Percentiles rank a stretch among this genome's conserved stretches.
phyloP scores from a whole-genome alignment of 2,113 vertebrate genomes.

The Bucco capensis region DNA sequence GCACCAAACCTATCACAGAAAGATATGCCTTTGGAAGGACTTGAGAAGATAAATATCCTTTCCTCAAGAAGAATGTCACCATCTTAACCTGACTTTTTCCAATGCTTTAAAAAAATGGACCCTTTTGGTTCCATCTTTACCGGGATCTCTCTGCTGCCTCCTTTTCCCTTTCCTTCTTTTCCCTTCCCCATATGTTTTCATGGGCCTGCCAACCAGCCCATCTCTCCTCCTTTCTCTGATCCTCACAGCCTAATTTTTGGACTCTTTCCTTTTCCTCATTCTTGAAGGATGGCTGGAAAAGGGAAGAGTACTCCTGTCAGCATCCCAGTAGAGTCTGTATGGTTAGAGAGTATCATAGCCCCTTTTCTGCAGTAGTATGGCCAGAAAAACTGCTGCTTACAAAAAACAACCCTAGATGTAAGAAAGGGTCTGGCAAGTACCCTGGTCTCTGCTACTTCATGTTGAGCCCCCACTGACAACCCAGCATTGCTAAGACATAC shows the following conservation, averaged over 20 bases:
- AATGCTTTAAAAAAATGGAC: not conserved
- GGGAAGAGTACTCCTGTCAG: not conserved
- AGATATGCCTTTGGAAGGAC: not conserved
- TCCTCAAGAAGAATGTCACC: not conserved
- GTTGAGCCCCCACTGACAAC: not conserved
- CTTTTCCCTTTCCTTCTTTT: not conserved
- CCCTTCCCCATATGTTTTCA: not conserved
- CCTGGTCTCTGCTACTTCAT: not conserved
- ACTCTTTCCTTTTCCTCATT: not conserved
- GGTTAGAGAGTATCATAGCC: not conserved
- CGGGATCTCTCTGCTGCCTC: not conserved
- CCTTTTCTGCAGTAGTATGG: not conserved
- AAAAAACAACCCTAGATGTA: not conserved
- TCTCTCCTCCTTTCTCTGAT: not conserved
- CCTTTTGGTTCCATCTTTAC: not conserved
- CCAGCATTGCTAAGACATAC: not conserved
- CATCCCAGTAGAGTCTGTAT: not conserved
- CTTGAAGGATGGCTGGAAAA: not conserved
- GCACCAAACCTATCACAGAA: not conserved
- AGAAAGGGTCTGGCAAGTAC: not conserved
- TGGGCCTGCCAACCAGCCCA: not conserved
- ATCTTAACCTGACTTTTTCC: not conserved
- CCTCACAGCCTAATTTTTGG: not conserved
- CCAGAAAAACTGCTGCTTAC: not conserved
- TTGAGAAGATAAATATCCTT: not conserved